Base-by-base conservation (phyloP, 2,888 invertebrate genomes). In the Agonopterix subpropinquella region DNA sequence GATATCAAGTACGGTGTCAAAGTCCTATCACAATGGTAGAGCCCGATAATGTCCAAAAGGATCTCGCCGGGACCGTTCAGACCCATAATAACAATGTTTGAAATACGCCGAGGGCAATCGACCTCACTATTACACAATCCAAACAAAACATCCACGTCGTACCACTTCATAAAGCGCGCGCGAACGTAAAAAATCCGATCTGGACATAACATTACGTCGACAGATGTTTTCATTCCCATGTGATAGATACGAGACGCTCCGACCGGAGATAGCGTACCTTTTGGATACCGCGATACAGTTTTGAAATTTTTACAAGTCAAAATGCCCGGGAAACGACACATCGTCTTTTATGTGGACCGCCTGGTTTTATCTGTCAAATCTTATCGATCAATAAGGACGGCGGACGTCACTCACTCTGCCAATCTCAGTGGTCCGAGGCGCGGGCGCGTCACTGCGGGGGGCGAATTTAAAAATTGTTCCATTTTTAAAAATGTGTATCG, bases 341-440 rank as follows among this genome's bases (percentile, higher is more conserved):
- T 79, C 73, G 67, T 73, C 83, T 87, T 83, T 85, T 76, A 86
- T 77, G 77, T 80, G 74, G 65, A 71, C 80, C 83, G 83, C 80
- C 68, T 71, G 64, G 61, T 70, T 70, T 84, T 86, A 86, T 85
- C 86, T 73, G 79, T 81, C 80, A 80, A 75, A 87, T 88, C 87
- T 87, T 80, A 87, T 88, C 87, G 79, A 77, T 84, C 85, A 80
- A 84, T 85, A 84, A 78, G 86, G 86, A 85, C 83, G 74, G 86
- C 77, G 72, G 67, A 83, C 86, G 88, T 88, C 87, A 87, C 84
- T 87, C 88, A 82, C 71, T 77, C 79, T 81, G 86, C 83, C 83
- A 81, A 86, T 86, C 84, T 73, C 77, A 74, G 68, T 35, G 41
- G 47, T 48, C 64, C 65, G 67, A 57, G 59, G 61, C 66, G 77